A percentile compares a stretch with the other conserved stretches of the same genome.
Conservation (phyloP, 2,113 vertebrate genomes). For the Nothoprocta perdicaria region DNA sequence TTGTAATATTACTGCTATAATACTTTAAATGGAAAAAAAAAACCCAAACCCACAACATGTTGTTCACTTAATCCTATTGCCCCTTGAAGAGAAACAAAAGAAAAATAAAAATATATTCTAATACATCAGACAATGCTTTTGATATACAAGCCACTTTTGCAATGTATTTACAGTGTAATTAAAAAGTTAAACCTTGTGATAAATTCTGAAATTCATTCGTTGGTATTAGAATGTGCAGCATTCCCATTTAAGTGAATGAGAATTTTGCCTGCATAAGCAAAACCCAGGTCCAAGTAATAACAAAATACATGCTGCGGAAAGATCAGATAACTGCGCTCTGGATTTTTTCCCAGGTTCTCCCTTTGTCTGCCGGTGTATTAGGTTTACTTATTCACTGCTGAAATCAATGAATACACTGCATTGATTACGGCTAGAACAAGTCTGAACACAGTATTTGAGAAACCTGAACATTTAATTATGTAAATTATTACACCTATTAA, state of each 20-base stretch:
- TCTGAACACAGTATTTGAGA: conserved; percentile 26
- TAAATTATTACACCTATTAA: neutral
- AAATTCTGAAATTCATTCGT: neutral
- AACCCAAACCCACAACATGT: neutral
- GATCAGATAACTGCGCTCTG: conserved; percentile 28
- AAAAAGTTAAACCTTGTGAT: neutral
- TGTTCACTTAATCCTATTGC: neutral
- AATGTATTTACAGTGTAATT: neutral
- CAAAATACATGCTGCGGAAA: conserved; percentile 26
- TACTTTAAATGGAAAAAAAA: neutral
- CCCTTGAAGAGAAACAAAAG: neutral
- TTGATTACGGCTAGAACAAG: neutral
- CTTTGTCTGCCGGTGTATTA: conserved; percentile 43
- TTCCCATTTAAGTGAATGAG: neutral
- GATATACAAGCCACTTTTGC: neutral
- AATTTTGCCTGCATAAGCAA: conserved; percentile 39
- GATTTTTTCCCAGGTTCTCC: conserved; percentile 53
- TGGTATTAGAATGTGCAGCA: neutral
- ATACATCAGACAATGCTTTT: neutral
- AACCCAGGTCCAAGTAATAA: neutral
- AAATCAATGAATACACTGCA: conserved; percentile 5
- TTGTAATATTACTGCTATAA: neutral
- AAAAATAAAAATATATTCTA: neutral
- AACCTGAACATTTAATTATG: neutral
- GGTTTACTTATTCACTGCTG: conserved; percentile 9